Evolutionary conservation across 2,797 vertebrate genomes (phyloP).

Genomic region (Kryptolebias ocellatus): DNA sequence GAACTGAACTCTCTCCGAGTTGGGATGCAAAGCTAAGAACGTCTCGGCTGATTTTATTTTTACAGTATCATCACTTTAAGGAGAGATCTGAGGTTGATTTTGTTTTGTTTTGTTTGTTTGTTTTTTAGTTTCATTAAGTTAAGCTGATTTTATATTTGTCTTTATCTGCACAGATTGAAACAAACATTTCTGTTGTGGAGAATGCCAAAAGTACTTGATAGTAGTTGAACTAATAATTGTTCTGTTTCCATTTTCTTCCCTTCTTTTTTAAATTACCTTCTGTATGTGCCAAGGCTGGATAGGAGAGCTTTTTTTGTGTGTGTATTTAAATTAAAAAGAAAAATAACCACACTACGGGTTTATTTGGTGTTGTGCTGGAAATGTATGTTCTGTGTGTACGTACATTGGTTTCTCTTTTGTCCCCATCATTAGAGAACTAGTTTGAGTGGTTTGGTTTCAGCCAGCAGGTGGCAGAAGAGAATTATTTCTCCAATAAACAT

Average conservation of each 20-base stretch:
- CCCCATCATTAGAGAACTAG: background rate
- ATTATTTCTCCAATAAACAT: constrained; percentile 11
- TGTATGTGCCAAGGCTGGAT: constrained; percentile 58
- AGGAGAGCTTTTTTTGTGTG: too few relatives aligned
- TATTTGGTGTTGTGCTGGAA: too few relatives aligned
- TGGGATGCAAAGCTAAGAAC: too few relatives aligned
- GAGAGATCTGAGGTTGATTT: too few relatives aligned
- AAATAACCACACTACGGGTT: too few relatives aligned
- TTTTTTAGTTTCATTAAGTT: background rate
- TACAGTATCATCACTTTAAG: too few relatives aligned
- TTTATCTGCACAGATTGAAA: constrained; percentile 18
- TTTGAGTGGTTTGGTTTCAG: constrained; percentile 19
- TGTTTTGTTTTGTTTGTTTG: too few relatives aligned
- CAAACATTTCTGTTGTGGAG: constrained; percentile 29
- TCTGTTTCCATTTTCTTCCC: constrained; percentile 23
- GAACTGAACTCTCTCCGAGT: too few relatives aligned
- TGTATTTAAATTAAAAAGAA: too few relatives aligned
- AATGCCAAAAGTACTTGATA: constrained; percentile 36
- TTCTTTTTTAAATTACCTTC: constrained; percentile 33
- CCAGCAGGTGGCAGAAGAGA: constrained; percentile 75
- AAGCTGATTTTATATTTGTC: background rate
- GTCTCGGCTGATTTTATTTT: too few relatives aligned
- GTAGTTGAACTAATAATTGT: constrained; percentile 29
- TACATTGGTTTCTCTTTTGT: too few relatives aligned
- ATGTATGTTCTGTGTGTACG: too few relatives aligned